phyloP scores from a whole-genome alignment of 1,140 invertebrate species.

The Pogonomyrmex californicus region DNA sequence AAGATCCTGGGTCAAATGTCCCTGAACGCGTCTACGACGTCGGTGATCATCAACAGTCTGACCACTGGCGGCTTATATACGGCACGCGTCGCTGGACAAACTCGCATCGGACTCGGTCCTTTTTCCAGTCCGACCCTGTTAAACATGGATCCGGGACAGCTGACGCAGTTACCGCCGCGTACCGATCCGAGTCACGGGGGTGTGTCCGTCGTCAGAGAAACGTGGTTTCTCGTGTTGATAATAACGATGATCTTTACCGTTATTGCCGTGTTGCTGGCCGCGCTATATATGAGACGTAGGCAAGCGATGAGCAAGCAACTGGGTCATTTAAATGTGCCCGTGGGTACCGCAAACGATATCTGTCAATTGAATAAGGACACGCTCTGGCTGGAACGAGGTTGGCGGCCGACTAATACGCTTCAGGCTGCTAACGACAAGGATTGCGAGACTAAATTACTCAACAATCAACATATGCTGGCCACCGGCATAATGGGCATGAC shows the following conservation, averaged over 20 bases:
- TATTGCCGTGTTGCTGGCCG: slow-evolving; percentile 89
- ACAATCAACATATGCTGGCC: slow-evolving; percentile 87
- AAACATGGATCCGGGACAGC: slow-evolving; percentile 89
- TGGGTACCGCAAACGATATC: slow-evolving; percentile 89
- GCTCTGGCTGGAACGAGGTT: slow-evolving; percentile 92
- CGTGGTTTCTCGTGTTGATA: slow-evolving; percentile 93
- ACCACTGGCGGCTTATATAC: slow-evolving; percentile 91
- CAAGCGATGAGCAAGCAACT: slow-evolving; percentile 89
- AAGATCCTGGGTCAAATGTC: slow-evolving; percentile 91
- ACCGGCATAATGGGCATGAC: slow-evolving; percentile 86
- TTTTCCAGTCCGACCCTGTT: slow-evolving; percentile 89
- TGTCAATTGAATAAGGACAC: slow-evolving; percentile 91
- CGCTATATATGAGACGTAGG: slow-evolving; percentile 89
- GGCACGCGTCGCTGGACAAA: slow-evolving; percentile 92
- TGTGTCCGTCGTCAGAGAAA: slow-evolving; percentile 88
- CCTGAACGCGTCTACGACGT: slow-evolving; percentile 91
- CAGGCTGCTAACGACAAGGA: slow-evolving; percentile 88
- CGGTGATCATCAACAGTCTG: slow-evolving; percentile 91
- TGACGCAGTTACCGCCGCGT: slow-evolving; percentile 86
- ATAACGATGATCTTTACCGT: slow-evolving; percentile 90
- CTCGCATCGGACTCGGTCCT: slow-evolving; percentile 90
- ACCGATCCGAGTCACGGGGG: slow-evolving; percentile 86
- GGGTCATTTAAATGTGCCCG: slow-evolving; percentile 89
- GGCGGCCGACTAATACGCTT: slow-evolving; percentile 88
- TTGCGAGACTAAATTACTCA: slow-evolving; percentile 89